These are phyloP conservation scores for Epinotia bilunana DNA, from an alignment of 2,888 invertebrate genomes.

Conservation along the genomic window DNA sequence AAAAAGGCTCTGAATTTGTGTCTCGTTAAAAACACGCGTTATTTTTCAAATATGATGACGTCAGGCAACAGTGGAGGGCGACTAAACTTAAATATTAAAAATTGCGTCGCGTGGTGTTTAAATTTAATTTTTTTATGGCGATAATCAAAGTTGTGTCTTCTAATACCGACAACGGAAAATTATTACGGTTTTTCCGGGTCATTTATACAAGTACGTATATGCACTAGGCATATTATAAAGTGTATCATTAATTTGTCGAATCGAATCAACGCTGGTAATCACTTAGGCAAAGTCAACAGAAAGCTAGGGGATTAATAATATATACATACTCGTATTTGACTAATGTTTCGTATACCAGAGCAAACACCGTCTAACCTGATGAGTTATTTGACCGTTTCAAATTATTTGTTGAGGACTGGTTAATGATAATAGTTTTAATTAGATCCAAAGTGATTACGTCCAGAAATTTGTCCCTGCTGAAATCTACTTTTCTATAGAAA, in stretches of 20 bases:
- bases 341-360: background rate
- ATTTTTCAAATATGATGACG: conserved; percentile 13
- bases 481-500: background rate
- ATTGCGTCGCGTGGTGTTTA: background rate
- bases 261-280: background rate
- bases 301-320: background rate
- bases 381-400: background rate
- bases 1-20: conserved; percentile 7
- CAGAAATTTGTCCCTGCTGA: background rate
- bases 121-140: background rate
- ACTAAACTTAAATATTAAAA: background rate
- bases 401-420: background rate
- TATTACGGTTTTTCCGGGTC: no score
- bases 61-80: background rate
- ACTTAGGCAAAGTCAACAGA: background rate
- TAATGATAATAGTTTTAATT: background rate
- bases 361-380: background rate
- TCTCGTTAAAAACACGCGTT: conserved; percentile 17
- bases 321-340: background rate
- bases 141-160: background rate
- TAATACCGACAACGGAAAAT: background rate
- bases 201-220: no score
- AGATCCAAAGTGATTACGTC: background rate
- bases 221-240: background rate
- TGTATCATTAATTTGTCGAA: background rate